phyloP scores from a whole-genome alignment of 2,113 vertebrate genomes.

The Hydrochoerus hydrochaeris region DNA sequence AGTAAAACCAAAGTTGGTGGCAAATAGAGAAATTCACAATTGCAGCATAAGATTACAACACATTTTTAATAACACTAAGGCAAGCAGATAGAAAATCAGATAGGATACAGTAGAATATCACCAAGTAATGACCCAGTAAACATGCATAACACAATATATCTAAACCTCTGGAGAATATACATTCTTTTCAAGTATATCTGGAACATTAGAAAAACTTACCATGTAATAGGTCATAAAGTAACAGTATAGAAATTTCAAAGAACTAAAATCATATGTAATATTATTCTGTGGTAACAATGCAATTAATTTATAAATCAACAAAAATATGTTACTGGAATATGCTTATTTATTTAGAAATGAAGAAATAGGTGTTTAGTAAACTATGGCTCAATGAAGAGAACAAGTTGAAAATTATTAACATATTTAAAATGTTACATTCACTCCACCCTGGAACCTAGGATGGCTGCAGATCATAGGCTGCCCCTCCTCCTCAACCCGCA shows the following conservation, averaged over 20 bases:
- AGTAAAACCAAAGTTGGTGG: not conserved
- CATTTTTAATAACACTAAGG: not conserved
- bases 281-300: not conserved
- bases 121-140: conserved; percentile 4
- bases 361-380: not conserved
- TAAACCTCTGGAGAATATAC: not conserved
- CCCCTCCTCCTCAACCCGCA: too few species aligned
- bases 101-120: not conserved
- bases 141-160: not conserved
- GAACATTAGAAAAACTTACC: conserved; percentile 13
- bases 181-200: not conserved
- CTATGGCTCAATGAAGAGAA: not conserved
- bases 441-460: too few species aligned
- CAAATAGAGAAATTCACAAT: not conserved
- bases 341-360: not conserved
- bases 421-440: not conserved
- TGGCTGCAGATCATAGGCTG: too few species aligned
- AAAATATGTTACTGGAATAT: conserved; percentile 21
- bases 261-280: not conserved
- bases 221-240: not conserved
- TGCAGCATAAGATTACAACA: not conserved
- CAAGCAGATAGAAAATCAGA: conserved; percentile 1
- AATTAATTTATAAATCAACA: conserved; percentile 28
- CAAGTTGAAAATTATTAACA: conserved; percentile 3
- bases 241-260: conserved; percentile 9